Evolutionary conservation across 2,888 invertebrate genomes (phyloP).

Genomic region (Eupeodes luniger): DNA sequence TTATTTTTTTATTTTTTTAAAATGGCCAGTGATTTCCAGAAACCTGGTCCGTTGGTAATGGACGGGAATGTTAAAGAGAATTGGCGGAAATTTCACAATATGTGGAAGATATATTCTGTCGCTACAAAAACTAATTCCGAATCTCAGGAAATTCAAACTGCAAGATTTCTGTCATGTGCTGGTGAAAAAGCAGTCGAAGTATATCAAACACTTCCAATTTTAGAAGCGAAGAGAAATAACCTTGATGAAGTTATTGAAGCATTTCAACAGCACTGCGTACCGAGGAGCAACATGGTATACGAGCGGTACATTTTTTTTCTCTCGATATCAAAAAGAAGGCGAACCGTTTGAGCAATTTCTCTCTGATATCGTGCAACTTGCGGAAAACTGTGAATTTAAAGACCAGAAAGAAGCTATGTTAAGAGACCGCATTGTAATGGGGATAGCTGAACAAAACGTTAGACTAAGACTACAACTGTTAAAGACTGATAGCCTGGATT

Average conservation of each 20-base stretch:
- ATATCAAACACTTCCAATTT: background rate
- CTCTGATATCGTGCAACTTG: conserved; percentile 8
- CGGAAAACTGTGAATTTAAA: conserved; percentile 31
- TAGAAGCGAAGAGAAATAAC: background rate
- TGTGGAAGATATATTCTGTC: background rate
- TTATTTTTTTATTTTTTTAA: too few relatives aligned
- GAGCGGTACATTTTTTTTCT: background rate
- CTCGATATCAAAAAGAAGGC: conserved; percentile 31
- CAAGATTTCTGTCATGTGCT: background rate
- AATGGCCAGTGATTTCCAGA: background rate
- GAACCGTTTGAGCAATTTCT: conserved; percentile 37
- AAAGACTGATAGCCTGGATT: conserved; percentile 31
- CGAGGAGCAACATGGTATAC: background rate
- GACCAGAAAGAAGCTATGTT: conserved; percentile 35
- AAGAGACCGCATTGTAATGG: conserved; percentile 29
- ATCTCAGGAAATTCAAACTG: background rate
- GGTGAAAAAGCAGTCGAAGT: background rate
- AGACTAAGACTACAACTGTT: conserved; percentile 34
- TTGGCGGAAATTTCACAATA: conserved; percentile 1
- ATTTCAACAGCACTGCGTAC: background rate
- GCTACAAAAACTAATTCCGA: background rate
- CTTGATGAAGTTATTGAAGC: background rate
- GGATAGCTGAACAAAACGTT: conserved; percentile 30
- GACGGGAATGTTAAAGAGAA: background rate
- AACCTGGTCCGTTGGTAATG: background rate